Evolutionary conservation across 1,140 invertebrate species (phyloP), one percentile per base, ranked within the genome.

Genomic region (Drosophila seguyi): DNA sequence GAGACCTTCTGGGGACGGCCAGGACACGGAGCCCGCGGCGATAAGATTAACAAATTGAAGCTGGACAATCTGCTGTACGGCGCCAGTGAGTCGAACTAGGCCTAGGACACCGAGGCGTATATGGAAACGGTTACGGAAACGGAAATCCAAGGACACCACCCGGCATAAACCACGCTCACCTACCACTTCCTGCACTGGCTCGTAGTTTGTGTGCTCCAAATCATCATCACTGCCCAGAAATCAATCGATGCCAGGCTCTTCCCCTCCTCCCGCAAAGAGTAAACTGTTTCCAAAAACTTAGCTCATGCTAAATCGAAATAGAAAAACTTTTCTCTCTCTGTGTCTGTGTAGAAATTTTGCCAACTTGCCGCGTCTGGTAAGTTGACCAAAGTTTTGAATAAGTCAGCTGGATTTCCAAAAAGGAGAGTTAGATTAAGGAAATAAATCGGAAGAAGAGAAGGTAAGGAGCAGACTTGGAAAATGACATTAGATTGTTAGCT

Each of bases 1-100:
- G 93, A 93, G 67, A 93, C 92, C 44, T 94, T 95, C 57, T 96
- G 95, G 95, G 95, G 95, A 29, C 93, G 94, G 41, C 95, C 95
- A 1, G 95, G 95, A 29, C 94, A 95, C 76, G 95, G 95, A 10
- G 95, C 95, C 2, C 95, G 95, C 10, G 67, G 84, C 45, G 67
- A 84, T n/a, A 78, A 82, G 36, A 91, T 65, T 52, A 91, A 83
- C 60, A 93, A 93, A 79, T 60, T 92, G 48, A 93, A 93, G 72
- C 87, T 93, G 83, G 80, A 93, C 72, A 80, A 93, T 86, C 90
- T 93, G 61, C 90, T 93, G 41, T 92, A 92, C 38, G 91, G 91
- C 29, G 66, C 48, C 25, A 81, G 62, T 27, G 81, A 82, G 45
- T 55, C 78, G 25, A 55, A 60, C 65, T 86, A 81, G 77, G 71